Evolutionary conservation across 2,797 vertebrate genomes (phyloP), one percentile per base, ranked within the genome.

Genomic region (Hippocampus kuda): DNA sequence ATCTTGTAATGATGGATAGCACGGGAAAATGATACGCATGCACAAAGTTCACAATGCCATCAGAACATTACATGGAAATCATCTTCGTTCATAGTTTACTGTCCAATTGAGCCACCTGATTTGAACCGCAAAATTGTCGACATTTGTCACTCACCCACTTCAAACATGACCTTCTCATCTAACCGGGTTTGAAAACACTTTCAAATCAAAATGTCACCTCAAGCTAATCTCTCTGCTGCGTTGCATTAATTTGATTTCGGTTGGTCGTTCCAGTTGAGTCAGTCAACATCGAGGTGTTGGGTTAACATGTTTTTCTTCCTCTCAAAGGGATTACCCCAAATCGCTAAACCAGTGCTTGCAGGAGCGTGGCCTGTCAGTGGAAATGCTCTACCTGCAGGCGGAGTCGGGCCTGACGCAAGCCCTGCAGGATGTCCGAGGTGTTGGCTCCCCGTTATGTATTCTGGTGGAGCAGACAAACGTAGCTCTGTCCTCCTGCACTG

Each of bases 251-350:
- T 61, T 67, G 70, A 66, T 64, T 60, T 59, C 46, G 65, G 63
- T 67, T 81, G 71, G 74, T 79, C 70, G 51, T 77, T 68, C 75
- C 68, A 79, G 68, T 59, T 67, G 68, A 76, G 63, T 77, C 74
- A 67, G 73, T 30, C 73, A 72, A 67, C 44, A 70, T 66, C 80
- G 70, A 81, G 72, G 79, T 86, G 83, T 81, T 65, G 84, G 83
- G 84, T 75, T 87, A 89, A 92, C 85, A 75, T 86, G 80, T 90
- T 83, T 89, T 76, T 88, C 78, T 87, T 87, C 88, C 87, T 90
- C 88, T 91, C 86, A 91, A 93, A 93, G 91, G 91, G 83, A 92
- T 84, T 94, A 92, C 85, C 88, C 88, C 77, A 88, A 89, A 91
- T 88, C 88, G 85, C 85, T 84, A 90, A 91, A 90, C 82, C 87